A percentile compares a stretch with the other conserved stretches of the same genome.
These are phyloP conservation scores for Chionis minor DNA, from an alignment of 2,113 vertebrate genomes.

Conservation along the genomic window DNA sequence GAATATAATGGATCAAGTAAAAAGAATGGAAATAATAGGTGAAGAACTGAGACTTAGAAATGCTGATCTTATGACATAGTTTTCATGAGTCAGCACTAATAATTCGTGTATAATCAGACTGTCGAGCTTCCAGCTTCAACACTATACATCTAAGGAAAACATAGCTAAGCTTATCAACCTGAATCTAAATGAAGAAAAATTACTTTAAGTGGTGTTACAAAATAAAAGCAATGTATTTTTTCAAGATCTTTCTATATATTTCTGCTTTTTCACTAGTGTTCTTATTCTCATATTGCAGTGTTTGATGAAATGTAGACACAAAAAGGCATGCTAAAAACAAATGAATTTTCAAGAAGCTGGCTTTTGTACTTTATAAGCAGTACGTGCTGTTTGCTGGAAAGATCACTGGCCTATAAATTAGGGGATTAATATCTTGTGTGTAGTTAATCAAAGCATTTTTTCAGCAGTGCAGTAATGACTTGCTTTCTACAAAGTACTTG, in stretches of 20 bases:
- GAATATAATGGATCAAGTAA: not conserved
- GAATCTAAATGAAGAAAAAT: conserved; percentile 17
- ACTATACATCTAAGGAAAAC: conserved; percentile 29
- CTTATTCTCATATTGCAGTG: not conserved
- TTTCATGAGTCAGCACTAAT: conserved; percentile 21
- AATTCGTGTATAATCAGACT: not conserved
- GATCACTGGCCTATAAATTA: not conserved
- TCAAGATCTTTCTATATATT: not conserved
- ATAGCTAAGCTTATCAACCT: not conserved
- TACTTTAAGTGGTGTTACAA: not conserved
- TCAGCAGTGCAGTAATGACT: not conserved
- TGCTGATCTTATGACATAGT: conserved; percentile 25
- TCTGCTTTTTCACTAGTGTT: not conserved
- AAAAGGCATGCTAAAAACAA: not conserved
- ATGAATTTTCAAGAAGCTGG: not conserved
- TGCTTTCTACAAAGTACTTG: not conserved
- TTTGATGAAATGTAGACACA: not conserved
- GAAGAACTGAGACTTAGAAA: not conserved
- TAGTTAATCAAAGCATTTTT: conserved; percentile 1
- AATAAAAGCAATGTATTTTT: not conserved
- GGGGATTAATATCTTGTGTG: not conserved
- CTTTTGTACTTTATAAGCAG: not conserved
- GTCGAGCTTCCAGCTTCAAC: conserved; percentile 7
- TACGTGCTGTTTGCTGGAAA: not conserved
- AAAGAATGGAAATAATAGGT: conserved; percentile 9